A percentile compares a stretch with the other conserved stretches of the same genome.
These are phyloP conservation scores for Cassiopea xamachana DNA, from an alignment of 30 jellyfish, hydroid and myxozoan species.

Conservation along the genomic window DNA sequence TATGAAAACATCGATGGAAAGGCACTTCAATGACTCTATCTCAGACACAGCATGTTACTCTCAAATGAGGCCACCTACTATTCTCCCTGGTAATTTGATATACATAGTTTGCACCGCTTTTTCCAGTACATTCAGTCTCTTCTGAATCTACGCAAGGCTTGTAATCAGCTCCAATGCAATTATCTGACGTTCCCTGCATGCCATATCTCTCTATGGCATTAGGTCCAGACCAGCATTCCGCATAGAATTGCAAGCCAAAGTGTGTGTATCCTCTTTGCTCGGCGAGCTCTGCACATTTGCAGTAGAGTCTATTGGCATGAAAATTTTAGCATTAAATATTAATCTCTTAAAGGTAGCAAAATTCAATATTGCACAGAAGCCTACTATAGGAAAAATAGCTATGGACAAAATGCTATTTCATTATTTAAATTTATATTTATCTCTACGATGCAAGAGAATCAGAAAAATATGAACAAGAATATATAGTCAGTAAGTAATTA, in stretches of 20 bases:
- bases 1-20: too few relatives aligned
- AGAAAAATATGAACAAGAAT: not conserved
- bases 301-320: constrained; percentile 75
- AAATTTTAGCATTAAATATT: not conserved
- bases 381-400: not conserved
- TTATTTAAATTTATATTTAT: too few relatives aligned
- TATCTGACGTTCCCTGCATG: constrained; percentile 73
- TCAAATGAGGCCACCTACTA: not conserved
- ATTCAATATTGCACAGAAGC: not conserved
- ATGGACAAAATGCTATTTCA: not conserved
- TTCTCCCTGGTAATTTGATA: constrained; percentile 53
- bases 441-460: not conserved
- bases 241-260: constrained; percentile 93
- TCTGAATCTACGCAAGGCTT: constrained; percentile 73
- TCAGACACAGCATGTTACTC: too few relatives aligned
- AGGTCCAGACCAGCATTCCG: constrained; percentile 96
- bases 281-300: constrained; percentile 81
- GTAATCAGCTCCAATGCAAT: constrained; percentile 82
- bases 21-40: too few relatives aligned
- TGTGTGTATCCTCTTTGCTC: constrained; percentile 55
- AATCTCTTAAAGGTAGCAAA: not conserved
- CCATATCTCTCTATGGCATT: constrained; percentile 36
- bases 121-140: constrained; percentile 80
- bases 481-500: not conserved
- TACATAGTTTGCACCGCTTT: constrained; percentile 66